phyloP scores from a whole-genome alignment of 1,140 invertebrate genomes.

The Eupristina koningsbergeri region DNA sequence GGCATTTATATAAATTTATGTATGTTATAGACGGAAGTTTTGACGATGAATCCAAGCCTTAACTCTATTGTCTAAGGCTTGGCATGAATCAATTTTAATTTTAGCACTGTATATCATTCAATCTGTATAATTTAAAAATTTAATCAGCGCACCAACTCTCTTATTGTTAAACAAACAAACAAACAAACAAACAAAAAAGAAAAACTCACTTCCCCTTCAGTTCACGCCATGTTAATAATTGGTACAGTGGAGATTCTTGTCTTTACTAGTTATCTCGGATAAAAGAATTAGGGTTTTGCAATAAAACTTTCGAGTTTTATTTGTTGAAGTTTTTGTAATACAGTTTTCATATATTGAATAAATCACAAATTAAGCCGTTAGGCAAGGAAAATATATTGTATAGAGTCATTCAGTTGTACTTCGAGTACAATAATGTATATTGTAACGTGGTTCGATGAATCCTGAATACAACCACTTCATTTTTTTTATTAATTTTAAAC shows the following conservation, averaged over 20 bases:
- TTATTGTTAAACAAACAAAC: neutral
- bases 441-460: neutral
- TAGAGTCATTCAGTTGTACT: neutral
- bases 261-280: neutral
- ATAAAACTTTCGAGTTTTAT: no score
- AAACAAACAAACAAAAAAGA: neutral
- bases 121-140: neutral
- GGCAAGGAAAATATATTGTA: no score
- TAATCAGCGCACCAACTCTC: neutral
- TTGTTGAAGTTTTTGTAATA: no score
- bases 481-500: neutral
- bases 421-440: neutral
- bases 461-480: neutral
- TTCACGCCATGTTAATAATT: neutral
- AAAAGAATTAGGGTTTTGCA: neutral
- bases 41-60: no score
- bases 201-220: neutral
- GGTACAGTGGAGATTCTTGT: neutral
- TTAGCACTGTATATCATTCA: no score
- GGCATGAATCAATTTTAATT: no score
- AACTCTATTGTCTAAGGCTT: no score
- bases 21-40: no score
- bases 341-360: neutral
- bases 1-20: no score
- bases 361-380: neutral